A percentile compares a stretch with the other conserved stretches of the same genome.
Conservation (phyloP, 1,140 invertebrate species). For the Anoplophora glabripennis region DNA sequence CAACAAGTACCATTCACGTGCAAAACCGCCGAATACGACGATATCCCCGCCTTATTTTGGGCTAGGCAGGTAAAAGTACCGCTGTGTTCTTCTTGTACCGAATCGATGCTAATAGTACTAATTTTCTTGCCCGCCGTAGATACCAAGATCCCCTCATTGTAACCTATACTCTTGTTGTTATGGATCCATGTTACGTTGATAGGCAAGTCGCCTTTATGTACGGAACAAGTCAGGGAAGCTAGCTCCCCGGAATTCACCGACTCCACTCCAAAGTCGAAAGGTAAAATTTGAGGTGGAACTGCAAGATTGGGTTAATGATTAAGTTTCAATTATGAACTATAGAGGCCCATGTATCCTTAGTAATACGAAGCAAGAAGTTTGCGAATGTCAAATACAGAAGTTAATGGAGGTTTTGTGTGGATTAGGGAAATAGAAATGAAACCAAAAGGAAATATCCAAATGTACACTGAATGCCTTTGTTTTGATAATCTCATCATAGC, state of each 20-base stretch:
- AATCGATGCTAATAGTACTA: conserved; percentile 67
- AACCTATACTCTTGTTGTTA: conserved; percentile 54
- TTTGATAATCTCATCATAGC: too few species aligned
- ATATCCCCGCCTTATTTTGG: conserved; percentile 63
- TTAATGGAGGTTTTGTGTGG: too few species aligned
- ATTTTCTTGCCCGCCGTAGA: conserved; percentile 53
- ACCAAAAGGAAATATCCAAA: too few species aligned
- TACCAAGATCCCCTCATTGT: conserved; percentile 51
- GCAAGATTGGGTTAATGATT: conserved; percentile 1
- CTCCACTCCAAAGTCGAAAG: conserved; percentile 72
- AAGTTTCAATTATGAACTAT: too few species aligned
- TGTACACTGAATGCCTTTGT: too few species aligned
- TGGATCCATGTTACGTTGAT: conserved; percentile 53
- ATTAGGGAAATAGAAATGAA: too few species aligned
- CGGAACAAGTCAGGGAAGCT: conserved; percentile 71
- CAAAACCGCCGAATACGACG: conserved; percentile 60
- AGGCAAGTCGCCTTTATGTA: conserved; percentile 74
- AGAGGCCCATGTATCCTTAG: too few species aligned
- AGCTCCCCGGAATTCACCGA: conserved; percentile 75
- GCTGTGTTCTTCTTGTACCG: conserved; percentile 61
- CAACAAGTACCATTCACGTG: conserved; percentile 59
- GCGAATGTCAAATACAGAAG: too few species aligned
- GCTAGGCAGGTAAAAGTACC: conserved; percentile 75
- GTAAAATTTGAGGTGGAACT: conserved; percentile 60
- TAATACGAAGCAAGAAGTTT: too few species aligned